A percentile compares a stretch with the other conserved stretches of the same genome.
These are phyloP conservation scores for Griposia aprilina DNA, from an alignment of 2,888 invertebrate genomes.

Conservation along the genomic window DNA sequence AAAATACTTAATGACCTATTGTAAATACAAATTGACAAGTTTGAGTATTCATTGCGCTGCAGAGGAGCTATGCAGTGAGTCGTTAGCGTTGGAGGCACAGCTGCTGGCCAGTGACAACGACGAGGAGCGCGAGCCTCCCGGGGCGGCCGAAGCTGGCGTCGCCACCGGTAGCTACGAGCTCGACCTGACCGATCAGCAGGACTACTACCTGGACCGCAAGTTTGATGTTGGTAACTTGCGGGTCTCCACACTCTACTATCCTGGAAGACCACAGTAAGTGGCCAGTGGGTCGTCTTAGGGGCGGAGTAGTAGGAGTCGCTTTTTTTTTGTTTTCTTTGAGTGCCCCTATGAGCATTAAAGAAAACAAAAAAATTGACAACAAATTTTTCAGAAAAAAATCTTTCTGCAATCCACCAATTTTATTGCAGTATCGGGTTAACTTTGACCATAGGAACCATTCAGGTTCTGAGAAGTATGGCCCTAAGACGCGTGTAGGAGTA, in stretches of 20 bases:
- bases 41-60: neutral
- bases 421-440: no score
- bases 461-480: no score
- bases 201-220: constrained; percentile 91
- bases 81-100: constrained; percentile 67
- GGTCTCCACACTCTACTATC: constrained; percentile 92
- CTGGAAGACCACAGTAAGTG: constrained; percentile 91
- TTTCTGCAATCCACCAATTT: no score
- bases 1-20: neutral
- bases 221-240: constrained; percentile 90
- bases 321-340: no score
- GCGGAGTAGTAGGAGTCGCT: no score
- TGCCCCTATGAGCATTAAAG: no score
- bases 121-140: constrained; percentile 49
- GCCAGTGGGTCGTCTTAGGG: no score
- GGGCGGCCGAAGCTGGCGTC: neutral
- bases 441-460: no score
- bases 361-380: no score
- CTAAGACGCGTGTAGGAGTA: no score
- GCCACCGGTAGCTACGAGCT: constrained; percentile 24
- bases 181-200: constrained; percentile 78
- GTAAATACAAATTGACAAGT: neutral
- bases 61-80: constrained; percentile 12
- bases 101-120: constrained; percentile 81
- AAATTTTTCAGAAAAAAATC: no score